Base-by-base conservation (phyloP, 2,797 vertebrate species). In the Echiichthys vipera region DNA sequence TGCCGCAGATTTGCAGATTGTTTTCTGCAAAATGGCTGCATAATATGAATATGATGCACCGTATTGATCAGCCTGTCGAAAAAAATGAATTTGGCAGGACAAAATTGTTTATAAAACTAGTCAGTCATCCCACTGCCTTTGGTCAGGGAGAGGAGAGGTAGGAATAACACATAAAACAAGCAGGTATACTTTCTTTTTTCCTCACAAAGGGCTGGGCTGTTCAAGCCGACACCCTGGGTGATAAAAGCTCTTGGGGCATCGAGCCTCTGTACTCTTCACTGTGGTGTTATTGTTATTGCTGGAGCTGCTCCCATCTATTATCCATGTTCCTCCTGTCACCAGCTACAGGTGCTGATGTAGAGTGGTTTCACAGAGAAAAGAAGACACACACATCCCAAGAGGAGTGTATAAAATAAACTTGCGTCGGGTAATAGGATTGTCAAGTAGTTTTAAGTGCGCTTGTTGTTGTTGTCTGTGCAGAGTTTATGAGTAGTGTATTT, bases 281-380 rank as follows among this genome's bases (percentile, higher is more conserved):
- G 8, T 65, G 61, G 32, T 58, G 36, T 81, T 61, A 66, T 55
- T 79, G 65, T 72, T 70, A 49, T 69, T 72, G 70, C 30, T 66
- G 57, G 47, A 64, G 36, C 54, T 62, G 57, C 39, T 74, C 8
- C 64, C 71, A 74, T 79, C 51, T 68, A 37, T 80, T 71, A 77
- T 53, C 79, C 22, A 74, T 72, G 46, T 27, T 55, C 40, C 74
- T 73, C n/a, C 74, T 68, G 40, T 54, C 71, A 53, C 24, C 34
- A 62, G 49, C 71, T 53, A 68, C 43, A 84, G 71, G 57, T 65
- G 67, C 71, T 68, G 71, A 58, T 71, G 46, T 42, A 22, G 10
- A 71, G 46, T 17, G 30, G 43, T 57, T 45, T 3, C 3, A n/a
- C 58, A 56, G 10, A 34, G 7, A 50, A 13, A 65, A 45, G 59